Base-by-base conservation (phyloP, 2,113 vertebrate genomes). In the Genyomyrus donnyi region DNA sequence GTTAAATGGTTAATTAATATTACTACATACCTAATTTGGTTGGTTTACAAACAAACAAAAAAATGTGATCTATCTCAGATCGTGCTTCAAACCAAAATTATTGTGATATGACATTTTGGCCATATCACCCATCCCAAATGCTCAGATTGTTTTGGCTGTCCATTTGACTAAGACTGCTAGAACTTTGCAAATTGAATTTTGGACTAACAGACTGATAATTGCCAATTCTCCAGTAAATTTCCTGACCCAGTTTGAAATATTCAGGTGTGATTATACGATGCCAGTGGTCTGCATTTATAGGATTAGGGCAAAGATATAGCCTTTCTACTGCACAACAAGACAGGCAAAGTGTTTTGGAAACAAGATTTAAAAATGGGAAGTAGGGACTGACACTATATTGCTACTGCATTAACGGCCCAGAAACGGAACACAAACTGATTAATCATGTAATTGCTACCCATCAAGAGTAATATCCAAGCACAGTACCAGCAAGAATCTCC, bases 341-440 rank as follows among this genome's bases (percentile, higher is more conserved):
- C n/a, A 80, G 70, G 35, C 21, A 86, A 85, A 86, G 84, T 86
- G 84, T 27, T 87, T 87, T 56, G 85, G 17, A 52, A 87, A 87
- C 31, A 87, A 35, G 45, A 87, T 13, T 53, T 87, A 19, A 42
- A 53, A 50, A 49, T 50, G 48, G 46, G 42, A 49, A 49, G 35
- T 27, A 86, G 45, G 13, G 5, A 86, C 24, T 50, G 3, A 2
- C 1, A 49, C 45, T 39, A 87, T 2, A 87, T 9, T 19, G 15
- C 85, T 53, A 87, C 27, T 53, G 24, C 49, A 35, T 19, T 52
- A 87, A 53, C 31, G 3, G 27, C n/a, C 24, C 31, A 87, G 27
- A 35, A 31, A 56, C 15, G 15, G 27, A 53, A 53, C 27, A 52
- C 50, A 53, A 50, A 87, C 49, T 53, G 85, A 35, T 53, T 52